Conservation (phyloP, 2,888 invertebrate genomes). For the Oxytorus armatus region DNA sequence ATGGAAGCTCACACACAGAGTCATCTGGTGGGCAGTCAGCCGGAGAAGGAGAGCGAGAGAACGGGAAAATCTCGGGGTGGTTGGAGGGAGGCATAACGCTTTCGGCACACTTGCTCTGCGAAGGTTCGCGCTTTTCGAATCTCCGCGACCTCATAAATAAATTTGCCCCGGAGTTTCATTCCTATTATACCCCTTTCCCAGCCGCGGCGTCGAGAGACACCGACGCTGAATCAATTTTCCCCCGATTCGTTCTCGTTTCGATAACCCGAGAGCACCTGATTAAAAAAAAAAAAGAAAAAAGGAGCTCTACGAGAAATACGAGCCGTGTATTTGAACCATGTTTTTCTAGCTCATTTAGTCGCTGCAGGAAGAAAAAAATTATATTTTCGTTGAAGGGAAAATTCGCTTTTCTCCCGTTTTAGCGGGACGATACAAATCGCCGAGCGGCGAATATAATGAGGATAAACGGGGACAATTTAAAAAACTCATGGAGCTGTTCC, state of each 20-base stretch:
- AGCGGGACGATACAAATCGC: too few species aligned
- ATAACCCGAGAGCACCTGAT: constrained; percentile 34
- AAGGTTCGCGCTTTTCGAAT: constrained; percentile 51
- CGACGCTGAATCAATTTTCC: constrained; percentile 63
- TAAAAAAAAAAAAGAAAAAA: constrained; percentile 28
- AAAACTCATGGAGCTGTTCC: too few species aligned
- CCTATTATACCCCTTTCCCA: constrained; percentile 10
- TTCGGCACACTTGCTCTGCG: constrained; percentile 62
- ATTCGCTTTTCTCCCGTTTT: too few species aligned
- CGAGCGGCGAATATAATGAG: too few species aligned
- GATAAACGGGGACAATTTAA: too few species aligned
- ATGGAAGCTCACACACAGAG: constrained; percentile 45
- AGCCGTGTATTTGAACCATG: background rate
- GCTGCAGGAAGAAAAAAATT: too few species aligned
- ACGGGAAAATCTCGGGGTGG: constrained; percentile 13
- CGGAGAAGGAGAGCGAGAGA: constrained; percentile 14
- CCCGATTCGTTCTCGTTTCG: constrained; percentile 45
- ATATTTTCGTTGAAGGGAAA: too few species aligned
- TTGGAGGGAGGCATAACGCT: constrained; percentile 40
- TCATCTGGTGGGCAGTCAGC: constrained; percentile 12
- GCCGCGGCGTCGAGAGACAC: constrained; percentile 38
- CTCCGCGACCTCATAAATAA: constrained; percentile 67
- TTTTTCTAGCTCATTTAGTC: background rate
- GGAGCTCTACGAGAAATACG: background rate
- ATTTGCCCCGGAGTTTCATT: constrained; percentile 53